A percentile compares a stretch with the other conserved stretches of the same genome.
phyloP scores from a whole-genome alignment of 2,113 vertebrate genomes.

The Notarius lentiginosus region DNA sequence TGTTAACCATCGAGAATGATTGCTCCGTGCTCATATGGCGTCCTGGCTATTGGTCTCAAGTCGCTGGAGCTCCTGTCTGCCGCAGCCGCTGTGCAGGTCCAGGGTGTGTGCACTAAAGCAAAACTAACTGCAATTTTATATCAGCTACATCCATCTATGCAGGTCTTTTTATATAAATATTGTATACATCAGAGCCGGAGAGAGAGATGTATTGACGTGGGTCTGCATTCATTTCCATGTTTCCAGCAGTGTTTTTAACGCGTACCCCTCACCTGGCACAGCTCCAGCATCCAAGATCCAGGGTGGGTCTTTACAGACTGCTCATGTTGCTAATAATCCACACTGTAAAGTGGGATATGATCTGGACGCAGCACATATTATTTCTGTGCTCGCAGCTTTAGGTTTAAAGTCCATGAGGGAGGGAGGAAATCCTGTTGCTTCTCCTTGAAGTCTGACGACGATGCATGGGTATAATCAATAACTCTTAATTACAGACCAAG shows the following conservation, averaged over 20 bases:
- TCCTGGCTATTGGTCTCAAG: constrained; percentile 33
- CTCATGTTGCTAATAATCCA: constrained; percentile 25
- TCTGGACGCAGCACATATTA: background rate
- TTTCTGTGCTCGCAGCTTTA: background rate
- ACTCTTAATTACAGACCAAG: background rate
- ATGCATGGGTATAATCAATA: constrained; percentile 28
- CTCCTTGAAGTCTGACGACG: background rate
- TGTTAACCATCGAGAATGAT: constrained; percentile 59
- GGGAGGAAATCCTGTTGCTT: constrained; percentile 9
- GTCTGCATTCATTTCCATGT: constrained; percentile 18
- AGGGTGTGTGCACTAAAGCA: constrained; percentile 36
- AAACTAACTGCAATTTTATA: constrained; percentile 23
- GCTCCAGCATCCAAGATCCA: constrained; percentile 52
- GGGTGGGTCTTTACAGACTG: constrained; percentile 42
- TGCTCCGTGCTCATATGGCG: constrained; percentile 41
- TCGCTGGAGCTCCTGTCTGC: constrained; percentile 9
- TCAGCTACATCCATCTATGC: no score
- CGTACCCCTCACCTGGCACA: constrained; percentile 65
- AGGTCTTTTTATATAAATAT: background rate
- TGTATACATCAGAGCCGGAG: background rate
- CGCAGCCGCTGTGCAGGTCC: constrained; percentile 8
- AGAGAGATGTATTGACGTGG: constrained; percentile 33
- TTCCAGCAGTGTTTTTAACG: constrained; percentile 21
- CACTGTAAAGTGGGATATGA: constrained; percentile 24
- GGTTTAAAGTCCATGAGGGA: background rate